These are phyloP conservation scores for Limanda limanda DNA, from an alignment of 2,113 vertebrate species.

Conservation along the genomic window DNA sequence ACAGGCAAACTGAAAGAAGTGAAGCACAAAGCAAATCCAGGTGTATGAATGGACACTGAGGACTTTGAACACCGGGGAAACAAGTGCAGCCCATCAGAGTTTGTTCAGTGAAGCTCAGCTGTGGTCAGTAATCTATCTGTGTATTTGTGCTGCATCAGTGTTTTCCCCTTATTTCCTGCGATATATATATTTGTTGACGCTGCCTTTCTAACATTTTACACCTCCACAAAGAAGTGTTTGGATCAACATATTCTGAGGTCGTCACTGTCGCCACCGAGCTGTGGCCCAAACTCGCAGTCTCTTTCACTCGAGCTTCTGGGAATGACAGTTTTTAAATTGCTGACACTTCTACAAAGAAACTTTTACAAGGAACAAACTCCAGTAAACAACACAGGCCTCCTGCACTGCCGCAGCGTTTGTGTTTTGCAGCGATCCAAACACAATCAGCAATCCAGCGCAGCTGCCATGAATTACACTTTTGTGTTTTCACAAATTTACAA, in stretches of 20 bases:
- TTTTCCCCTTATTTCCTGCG: background rate
- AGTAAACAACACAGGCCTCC: background rate
- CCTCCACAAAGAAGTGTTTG: background rate
- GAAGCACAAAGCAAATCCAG: too few species aligned
- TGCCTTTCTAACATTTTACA: background rate
- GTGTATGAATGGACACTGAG: too few species aligned
- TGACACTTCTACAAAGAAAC: background rate
- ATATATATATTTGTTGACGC: background rate
- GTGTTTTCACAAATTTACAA: constrained; percentile 1
- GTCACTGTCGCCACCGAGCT: background rate
- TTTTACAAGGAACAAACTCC: background rate
- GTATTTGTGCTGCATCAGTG: background rate
- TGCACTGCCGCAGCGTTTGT: background rate
- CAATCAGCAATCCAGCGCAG: background rate
- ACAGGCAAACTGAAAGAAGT: too few species aligned
- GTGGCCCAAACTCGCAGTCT: background rate
- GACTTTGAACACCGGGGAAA: background rate
- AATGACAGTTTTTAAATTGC: background rate
- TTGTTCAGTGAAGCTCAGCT: background rate
- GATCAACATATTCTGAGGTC: background rate
- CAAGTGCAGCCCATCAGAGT: background rate
- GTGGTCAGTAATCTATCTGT: background rate
- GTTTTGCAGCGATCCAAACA: constrained; percentile 3
- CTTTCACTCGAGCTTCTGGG: background rate
- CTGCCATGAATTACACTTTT: background rate